These are phyloP conservation scores for Microctenopoma lineatum DNA, from an alignment of 2,797 vertebrate genomes.

Conservation along the genomic window DNA sequence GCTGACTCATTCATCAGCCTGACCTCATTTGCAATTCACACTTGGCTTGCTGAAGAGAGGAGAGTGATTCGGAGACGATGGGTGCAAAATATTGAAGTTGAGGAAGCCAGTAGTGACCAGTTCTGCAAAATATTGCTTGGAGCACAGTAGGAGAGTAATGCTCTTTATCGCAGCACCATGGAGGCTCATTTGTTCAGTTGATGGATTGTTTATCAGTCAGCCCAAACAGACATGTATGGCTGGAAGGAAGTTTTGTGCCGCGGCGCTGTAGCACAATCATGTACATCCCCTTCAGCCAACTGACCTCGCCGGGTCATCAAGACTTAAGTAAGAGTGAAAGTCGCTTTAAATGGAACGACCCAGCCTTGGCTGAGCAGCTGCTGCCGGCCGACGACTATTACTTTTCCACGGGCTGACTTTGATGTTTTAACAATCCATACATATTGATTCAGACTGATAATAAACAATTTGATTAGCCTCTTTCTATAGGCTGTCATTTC, in stretches of 20 bases:
- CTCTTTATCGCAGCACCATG: conserved; percentile 65
- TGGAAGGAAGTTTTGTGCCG: conserved; percentile 76
- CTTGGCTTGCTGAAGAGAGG: conserved; percentile 50
- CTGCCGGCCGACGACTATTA: conserved; percentile 89
- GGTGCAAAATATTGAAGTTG: conserved; percentile 70
- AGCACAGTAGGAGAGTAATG: conserved; percentile 62
- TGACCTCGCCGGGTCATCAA: conserved; percentile 84
- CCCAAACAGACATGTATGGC: conserved; percentile 68
- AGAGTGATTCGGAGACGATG: conserved; percentile 52
- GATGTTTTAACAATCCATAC: conserved; percentile 99
- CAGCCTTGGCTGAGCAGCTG: conserved; percentile 86
- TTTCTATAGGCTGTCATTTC: conserved; percentile 99
- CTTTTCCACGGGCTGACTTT: conserved; percentile 92
- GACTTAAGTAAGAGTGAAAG: conserved; percentile 89
- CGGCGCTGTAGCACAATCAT: conserved; percentile 60
- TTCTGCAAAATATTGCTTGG: conserved; percentile 65
- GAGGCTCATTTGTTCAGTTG: conserved; percentile 77
- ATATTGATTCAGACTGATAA: conserved; percentile 99
- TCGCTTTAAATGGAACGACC: conserved; percentile 83
- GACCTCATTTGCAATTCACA: conserved; percentile 78
- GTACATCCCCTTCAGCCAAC: conserved; percentile 78
- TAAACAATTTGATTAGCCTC: conserved; percentile 99
- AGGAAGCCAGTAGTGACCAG: conserved; percentile 56
- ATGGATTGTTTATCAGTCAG: conserved; percentile 82
- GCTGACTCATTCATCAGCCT: conserved; percentile 81